These are phyloP conservation scores for Syncerus caffer DNA, from an alignment of 2,797 vertebrate genomes.

Conservation along the genomic window DNA sequence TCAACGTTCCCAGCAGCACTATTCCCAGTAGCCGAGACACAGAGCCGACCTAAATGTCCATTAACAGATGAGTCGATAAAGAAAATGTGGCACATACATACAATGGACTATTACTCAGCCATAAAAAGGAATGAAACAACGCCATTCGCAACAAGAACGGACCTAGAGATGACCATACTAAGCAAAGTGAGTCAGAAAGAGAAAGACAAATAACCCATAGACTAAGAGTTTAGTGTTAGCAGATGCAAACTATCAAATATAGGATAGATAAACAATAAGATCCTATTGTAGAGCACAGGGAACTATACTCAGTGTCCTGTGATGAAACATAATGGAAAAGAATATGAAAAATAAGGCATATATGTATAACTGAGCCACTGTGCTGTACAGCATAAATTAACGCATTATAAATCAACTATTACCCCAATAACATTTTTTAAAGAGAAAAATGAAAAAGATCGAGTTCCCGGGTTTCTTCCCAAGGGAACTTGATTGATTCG, in stretches of 20 bases:
- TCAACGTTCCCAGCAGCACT: background rate
- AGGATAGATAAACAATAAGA: background rate
- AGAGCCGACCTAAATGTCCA: background rate
- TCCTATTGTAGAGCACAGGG: background rate
- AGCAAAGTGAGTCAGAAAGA: background rate
- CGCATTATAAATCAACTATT: background rate
- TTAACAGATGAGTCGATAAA: background rate
- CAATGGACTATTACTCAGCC: background rate
- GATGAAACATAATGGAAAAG: background rate
- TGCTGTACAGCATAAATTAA: background rate
- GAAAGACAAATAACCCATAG: background rate
- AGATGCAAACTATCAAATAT: background rate
- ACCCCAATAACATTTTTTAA: background rate
- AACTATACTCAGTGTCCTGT: background rate
- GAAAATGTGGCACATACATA: background rate
- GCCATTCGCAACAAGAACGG: background rate
- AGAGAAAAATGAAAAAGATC: background rate
- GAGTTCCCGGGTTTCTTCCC: background rate
- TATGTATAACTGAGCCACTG: background rate
- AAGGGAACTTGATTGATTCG: background rate
- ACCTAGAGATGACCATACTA: background rate
- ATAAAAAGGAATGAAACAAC: background rate
- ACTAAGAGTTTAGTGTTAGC: background rate
- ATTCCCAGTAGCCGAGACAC: background rate
- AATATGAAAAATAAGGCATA: background rate